Evolutionary conservation across 2,113 vertebrate genomes (phyloP), one percentile per base, ranked within the genome.

Genomic region (Chlamydotis undulata): DNA sequence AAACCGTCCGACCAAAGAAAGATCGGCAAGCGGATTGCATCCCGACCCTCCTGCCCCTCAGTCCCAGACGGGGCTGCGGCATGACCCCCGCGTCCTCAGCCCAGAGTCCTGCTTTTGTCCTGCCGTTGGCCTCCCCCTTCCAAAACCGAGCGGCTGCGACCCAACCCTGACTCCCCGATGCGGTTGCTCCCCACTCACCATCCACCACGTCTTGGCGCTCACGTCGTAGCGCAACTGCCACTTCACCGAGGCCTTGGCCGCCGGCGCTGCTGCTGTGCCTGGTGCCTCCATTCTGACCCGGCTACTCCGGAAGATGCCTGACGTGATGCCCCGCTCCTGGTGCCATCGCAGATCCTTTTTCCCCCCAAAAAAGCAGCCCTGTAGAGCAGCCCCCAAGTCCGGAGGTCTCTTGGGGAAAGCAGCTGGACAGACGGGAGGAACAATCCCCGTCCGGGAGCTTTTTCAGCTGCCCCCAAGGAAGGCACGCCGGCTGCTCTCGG

Each of bases 171-270:
- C 37, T 6, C 39, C 26, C 18, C 5, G 14, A 0, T 18, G 19
- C 10, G 0, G 17, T 7, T 1, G 4, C 11, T 43, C 55, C 29
- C 70, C 87, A 98, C 99, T 99, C 97, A 99, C 99, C 99, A 99
- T 99, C 99, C 99, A 99, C 99, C 99, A 99, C 9, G 98, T 99
- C 97, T 97, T 99, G 50, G 98, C 98, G 9, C 97, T 98, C 97
- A 98, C 96, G 68, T 99, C 97, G 75, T 99, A 99, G 96, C 99
- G 98, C 24, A 99, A 98, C 96, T 99, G 99, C 99, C 99, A 99
- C 92, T 98, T 99, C 94, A 99, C 98, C 0, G 98, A 93, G 53
- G 95, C 96, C 96, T 98, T 95, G 0, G 97, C 93, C 0, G 82
- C 93, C 1, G 77, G 49, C 33, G 90, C 49, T 8, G 14, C 84